Evolutionary conservation across 2,888 invertebrate genomes (phyloP).

Genomic region (Aplocera efformata): DNA sequence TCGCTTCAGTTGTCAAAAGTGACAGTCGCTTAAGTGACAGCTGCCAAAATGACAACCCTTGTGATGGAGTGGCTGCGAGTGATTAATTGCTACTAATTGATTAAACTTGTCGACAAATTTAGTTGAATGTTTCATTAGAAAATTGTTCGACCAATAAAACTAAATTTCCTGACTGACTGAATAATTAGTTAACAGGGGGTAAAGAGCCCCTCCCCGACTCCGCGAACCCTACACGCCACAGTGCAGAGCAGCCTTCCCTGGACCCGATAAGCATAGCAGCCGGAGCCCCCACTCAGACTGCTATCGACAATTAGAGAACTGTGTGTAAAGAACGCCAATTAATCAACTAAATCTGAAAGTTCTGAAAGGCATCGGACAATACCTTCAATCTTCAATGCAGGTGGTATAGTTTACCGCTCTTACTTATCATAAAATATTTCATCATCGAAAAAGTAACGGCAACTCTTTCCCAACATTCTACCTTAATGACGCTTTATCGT

Average conservation of each 20-base stretch:
- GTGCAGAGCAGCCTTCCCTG: no score
- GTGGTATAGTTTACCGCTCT: conserved; percentile 2
- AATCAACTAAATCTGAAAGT: neutral
- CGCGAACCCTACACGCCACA: no score
- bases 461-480: conserved; percentile 23
- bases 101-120: conserved; percentile 40
- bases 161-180: no score
- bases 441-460: conserved; percentile 20
- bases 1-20: conserved; percentile 52
- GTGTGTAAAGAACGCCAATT: no score
- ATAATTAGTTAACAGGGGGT: no score
- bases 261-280: no score
- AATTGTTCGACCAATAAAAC: neutral
- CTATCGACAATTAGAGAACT: no score
- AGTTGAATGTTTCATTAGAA: conserved; percentile 18
- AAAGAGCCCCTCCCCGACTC: no score
- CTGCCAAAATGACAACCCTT: conserved; percentile 39
- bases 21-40: conserved; percentile 58
- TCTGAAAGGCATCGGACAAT: no score
- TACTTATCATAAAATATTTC: conserved; percentile 15
- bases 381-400: no score
- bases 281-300: no score
- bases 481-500: conserved; percentile 42
- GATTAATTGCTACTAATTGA: conserved; percentile 59
- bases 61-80: conserved; percentile 48